phyloP scores from a whole-genome alignment of 2,797 vertebrate genomes.

The Amblyopsis hoosieri region DNA sequence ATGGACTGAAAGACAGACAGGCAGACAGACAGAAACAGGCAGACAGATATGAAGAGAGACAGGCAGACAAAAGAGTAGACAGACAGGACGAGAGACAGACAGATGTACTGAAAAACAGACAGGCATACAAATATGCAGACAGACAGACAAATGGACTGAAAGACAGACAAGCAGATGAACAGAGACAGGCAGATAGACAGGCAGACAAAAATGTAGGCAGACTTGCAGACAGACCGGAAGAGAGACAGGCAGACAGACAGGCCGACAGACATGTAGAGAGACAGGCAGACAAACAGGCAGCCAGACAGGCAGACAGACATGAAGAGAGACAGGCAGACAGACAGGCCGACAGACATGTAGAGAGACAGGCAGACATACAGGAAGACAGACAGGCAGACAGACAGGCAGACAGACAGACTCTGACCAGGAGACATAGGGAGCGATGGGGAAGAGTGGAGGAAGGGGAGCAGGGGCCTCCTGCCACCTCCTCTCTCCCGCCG shows the following conservation, averaged over 20 bases:
- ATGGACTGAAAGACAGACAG: neutral
- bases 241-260: neutral
- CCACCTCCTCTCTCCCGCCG: neutral
- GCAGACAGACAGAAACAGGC: neutral
- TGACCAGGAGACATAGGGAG: too few relatives aligned
- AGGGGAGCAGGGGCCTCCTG: conserved; percentile 2
- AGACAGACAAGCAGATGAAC: neutral
- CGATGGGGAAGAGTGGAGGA: neutral
- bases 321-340: too few relatives aligned
- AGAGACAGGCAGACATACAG: neutral
- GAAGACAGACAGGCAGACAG: neutral
- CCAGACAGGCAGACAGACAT: too few relatives aligned
- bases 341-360: too few relatives aligned
- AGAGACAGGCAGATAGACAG: neutral
- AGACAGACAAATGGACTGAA: neutral
- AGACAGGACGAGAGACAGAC: neutral
- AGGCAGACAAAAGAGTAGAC: neutral
- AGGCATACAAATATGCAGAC: neutral
- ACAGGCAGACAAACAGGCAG: neutral
- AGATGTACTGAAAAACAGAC: neutral
- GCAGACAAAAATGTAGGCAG: too few relatives aligned
- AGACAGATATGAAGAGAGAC: neutral
- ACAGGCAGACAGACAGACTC: neutral
- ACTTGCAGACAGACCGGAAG: neutral
- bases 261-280: neutral